Percentiles rank a stretch among this genome's conserved stretches.
Evolutionary conservation across 64 coral and sea anemone genomes (phyloP).

Genomic region (Pocillopora verrucosa): DNA sequence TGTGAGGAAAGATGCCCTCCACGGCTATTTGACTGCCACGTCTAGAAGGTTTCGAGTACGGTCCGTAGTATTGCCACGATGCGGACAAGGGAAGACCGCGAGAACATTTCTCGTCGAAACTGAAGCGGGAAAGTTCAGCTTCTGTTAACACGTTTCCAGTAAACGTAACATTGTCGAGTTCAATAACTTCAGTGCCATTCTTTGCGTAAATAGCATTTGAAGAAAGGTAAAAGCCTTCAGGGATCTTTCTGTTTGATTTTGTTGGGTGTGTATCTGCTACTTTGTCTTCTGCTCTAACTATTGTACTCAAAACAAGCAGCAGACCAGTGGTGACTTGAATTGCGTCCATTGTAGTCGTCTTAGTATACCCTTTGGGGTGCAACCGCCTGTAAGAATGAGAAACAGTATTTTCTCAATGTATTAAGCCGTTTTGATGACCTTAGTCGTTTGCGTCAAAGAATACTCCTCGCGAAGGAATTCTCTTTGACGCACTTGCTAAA

Average conservation of each 20-base stretch:
- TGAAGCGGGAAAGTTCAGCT: constrained; percentile 45
- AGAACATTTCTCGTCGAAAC: constrained; percentile 78
- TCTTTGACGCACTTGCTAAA: not conserved
- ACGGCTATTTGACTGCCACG: constrained; percentile 42
- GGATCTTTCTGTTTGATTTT: not conserved
- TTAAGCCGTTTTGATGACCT: not conserved
- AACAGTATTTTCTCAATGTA: not conserved
- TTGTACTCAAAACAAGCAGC: not conserved
- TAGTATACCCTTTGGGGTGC: not conserved
- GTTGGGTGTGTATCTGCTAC: not conserved
- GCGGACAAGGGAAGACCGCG: constrained; percentile 67
- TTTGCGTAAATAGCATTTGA: constrained; percentile 3
- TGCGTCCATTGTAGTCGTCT: not conserved
- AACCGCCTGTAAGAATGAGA: not conserved
- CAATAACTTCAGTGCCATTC: not conserved
- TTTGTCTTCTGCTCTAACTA: not conserved
- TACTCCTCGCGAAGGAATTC: not conserved
- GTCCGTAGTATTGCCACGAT: constrained; percentile 88
- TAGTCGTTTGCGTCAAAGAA: not conserved
- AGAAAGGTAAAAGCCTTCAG: constrained; percentile 11
- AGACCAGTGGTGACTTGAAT: not conserved
- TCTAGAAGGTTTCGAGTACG: constrained; percentile 61
- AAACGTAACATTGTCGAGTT: constrained; percentile 26
- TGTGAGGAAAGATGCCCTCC: constrained; percentile 84
- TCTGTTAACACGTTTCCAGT: constrained; percentile 49